Percentiles rank a stretch among this genome's conserved stretches.
Evolutionary conservation across 2,113 vertebrate genomes (phyloP).

Genomic region (Zapus hudsonius): DNA sequence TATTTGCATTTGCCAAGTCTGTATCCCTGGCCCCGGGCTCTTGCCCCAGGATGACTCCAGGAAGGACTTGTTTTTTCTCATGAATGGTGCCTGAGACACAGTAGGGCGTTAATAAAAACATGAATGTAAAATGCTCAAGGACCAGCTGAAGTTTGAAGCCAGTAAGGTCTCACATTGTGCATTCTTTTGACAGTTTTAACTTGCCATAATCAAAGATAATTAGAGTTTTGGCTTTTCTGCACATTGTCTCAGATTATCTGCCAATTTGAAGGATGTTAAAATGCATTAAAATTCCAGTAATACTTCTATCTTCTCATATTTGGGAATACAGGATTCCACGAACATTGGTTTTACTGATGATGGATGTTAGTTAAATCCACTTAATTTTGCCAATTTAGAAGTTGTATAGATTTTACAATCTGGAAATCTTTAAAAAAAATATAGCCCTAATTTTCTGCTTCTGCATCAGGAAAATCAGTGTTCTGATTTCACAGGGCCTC

Average conservation of each 20-base stretch:
- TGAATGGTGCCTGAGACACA: neutral
- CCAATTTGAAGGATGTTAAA: neutral
- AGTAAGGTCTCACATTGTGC: neutral
- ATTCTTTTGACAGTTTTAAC: constrained; percentile 3
- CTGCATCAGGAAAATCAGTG: neutral
- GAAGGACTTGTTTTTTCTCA: neutral
- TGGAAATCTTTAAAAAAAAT: neutral
- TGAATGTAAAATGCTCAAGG: neutral
- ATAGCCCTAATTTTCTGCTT: neutral
- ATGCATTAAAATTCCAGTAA: neutral
- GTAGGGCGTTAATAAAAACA: neutral
- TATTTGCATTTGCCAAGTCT: constrained; percentile 50
- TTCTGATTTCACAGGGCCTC: neutral
- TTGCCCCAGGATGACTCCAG: neutral
- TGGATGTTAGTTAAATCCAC: neutral
- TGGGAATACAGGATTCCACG: neutral
- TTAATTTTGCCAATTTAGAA: neutral
- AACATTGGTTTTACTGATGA: neutral
- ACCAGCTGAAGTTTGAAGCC: neutral
- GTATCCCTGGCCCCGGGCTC: neutral
- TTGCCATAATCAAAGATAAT: neutral
- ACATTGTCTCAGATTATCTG: neutral
- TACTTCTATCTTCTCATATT: constrained; percentile 1
- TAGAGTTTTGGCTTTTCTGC: neutral
- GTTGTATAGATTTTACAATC: neutral